phyloP scores from a whole-genome alignment of 2,888 invertebrate genomes.

The Napeogenes inachia region DNA sequence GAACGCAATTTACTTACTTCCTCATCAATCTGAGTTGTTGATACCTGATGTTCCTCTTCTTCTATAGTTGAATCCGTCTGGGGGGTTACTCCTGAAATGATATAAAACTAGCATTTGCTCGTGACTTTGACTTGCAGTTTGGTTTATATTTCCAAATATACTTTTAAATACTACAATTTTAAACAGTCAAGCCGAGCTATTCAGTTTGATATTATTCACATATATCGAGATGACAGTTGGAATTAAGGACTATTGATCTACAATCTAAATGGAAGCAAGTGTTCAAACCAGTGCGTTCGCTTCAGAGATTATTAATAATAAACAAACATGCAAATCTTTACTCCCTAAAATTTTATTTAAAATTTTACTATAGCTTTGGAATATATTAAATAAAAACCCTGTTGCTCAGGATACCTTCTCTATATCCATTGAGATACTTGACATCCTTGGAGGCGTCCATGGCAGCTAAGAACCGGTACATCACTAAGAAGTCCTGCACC shows the following conservation, averaged over 20 bases:
- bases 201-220: no score
- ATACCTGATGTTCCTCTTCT: constrained; percentile 15
- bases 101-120: no score
- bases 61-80: constrained; percentile 10
- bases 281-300: no score
- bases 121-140: no score
- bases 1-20: not conserved
- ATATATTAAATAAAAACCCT: constrained; percentile 12
- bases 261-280: no score
- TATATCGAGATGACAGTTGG: no score
- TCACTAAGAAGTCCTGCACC: constrained; percentile 77
- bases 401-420: constrained; percentile 47
- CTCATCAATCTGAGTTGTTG: constrained; percentile 4
- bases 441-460: constrained; percentile 74
- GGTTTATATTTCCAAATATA: no score
- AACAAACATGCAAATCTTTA: no score
- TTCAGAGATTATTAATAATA: no score
- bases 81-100: not conserved
- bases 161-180: no score
- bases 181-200: no score
- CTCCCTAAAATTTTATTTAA: not conserved
- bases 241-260: no score
- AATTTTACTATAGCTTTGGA: constrained; percentile 26
- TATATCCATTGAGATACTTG: constrained; percentile 57
- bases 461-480: constrained; percentile 77